Percentiles rank a stretch among this genome's conserved stretches.
Evolutionary conservation across 2,797 vertebrate genomes (phyloP).

Genomic region (Sebastes ruberrimus): DNA sequence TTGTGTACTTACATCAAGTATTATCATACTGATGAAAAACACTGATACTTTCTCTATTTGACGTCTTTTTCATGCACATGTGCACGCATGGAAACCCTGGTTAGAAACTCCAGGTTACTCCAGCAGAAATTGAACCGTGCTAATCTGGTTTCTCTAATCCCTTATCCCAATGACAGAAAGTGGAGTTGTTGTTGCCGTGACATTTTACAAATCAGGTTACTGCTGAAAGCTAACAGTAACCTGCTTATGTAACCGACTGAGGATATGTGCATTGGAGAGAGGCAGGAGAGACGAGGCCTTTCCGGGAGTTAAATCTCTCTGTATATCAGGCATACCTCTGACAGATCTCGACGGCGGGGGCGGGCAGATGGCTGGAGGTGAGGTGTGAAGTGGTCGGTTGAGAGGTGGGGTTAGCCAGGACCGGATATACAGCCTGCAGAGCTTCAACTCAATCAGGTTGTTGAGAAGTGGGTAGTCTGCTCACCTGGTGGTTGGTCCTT

Average conservation of each 20-base stretch:
- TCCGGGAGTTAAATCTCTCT: conserved; percentile 11
- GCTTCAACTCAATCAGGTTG: conserved; percentile 26
- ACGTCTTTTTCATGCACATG: neutral
- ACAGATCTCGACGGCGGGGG: neutral
- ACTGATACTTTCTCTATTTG: neutral
- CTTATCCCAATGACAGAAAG: neutral
- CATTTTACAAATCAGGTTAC: neutral
- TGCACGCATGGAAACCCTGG: neutral
- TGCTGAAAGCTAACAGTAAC: neutral
- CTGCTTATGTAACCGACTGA: neutral
- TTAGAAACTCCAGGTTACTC: neutral
- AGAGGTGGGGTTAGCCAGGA: conserved; percentile 20
- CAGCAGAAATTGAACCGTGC: neutral
- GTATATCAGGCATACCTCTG: conserved; percentile 16
- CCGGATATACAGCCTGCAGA: conserved; percentile 30
- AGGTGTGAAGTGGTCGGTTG: conserved; percentile 57
- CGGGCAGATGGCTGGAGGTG: conserved; percentile 50
- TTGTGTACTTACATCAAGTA: neutral
- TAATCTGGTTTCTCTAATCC: neutral
- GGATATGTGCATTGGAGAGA: neutral
- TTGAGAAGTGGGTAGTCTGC: conserved; percentile 8
- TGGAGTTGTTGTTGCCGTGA: neutral
- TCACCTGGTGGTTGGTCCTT: conserved; percentile 20
- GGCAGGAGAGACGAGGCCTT: neutral
- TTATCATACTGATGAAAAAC: neutral